These are phyloP conservation scores for Hypotaenidia okinawae DNA, from an alignment of 2,797 vertebrate species.

Conservation along the genomic window DNA sequence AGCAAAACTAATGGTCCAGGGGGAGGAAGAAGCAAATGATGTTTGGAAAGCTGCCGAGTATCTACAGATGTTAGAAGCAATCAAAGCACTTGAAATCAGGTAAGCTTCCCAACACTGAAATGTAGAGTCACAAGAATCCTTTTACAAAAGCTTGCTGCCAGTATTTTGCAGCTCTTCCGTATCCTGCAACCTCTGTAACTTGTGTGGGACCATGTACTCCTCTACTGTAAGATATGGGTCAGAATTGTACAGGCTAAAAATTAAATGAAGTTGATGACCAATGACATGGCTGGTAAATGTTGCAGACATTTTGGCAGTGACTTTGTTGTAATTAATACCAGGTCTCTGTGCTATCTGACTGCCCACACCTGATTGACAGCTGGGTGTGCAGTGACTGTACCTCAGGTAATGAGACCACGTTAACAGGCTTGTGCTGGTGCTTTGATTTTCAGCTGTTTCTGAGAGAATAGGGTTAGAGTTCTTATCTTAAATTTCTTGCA, in stretches of 20 bases:
- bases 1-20: constrained; percentile 89
- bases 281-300: background rate
- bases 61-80: constrained; percentile 98
- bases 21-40: constrained; percentile 92
- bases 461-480: background rate
- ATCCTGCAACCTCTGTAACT: background rate
- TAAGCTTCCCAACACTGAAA: constrained; percentile 51
- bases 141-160: background rate
- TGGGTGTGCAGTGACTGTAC: background rate
- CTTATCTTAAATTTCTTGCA: background rate
- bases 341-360: background rate
- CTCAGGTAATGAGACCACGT: background rate
- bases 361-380: background rate
- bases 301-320: background rate
- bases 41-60: constrained; percentile 99
- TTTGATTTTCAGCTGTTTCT: background rate
- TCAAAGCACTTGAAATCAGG: constrained; percentile 95
- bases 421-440: background rate
- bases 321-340: background rate
- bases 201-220: background rate
- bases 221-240: background rate
- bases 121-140: background rate
- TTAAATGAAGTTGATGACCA: accelerated
- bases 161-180: background rate
- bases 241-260: background rate